Base-by-base conservation (phyloP, 2,113 vertebrate genomes). In the Corythoichthys haematopterus region DNA sequence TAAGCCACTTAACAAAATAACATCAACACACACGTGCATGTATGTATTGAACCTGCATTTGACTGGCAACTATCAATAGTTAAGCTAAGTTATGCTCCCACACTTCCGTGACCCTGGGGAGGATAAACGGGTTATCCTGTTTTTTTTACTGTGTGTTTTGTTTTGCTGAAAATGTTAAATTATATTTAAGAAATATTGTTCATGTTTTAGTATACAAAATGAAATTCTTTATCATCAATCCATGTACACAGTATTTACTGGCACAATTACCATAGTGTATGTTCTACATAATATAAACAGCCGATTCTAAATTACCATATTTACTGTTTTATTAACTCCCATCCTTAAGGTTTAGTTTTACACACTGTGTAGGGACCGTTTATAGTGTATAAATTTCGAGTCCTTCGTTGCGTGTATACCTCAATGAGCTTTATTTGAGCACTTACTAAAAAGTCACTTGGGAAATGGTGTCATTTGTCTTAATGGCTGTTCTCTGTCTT, bases 401-500 rank as follows among this genome's bases (percentile, higher is more conserved):
- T 82, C 69, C 74, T 87, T 71, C 74, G 80, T 87, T 81, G 74
- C 81, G 70, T 46, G 72, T 66, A 80, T 87, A 82, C 72, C 78
- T 86, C 72, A 70, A 71, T 52, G 78, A 76, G 69, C 64, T 55
- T 70, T 76, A 72, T 81, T 87, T 83, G 15, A 81, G 72, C 73
- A 14, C 65, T 78, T 67, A 63, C 68, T 77, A 70, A 85, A 83
- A 80, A 70, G 67, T 67, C 82, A 72, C 75, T 7, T 47, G 80
- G 77, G 75, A 78, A n/a, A 50, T 53, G 45, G 57, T 78, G 68
- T 70, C 70, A 72, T 82, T 82, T 74, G 71, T 82, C 83, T 84
- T 89, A 88, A 88, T 56, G 1, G 75, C 65, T 75, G 67, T 89
- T 91, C 80, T 93, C 80, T 93, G 84, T 94, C 90, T 92, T 87